Evolutionary conservation across 2,888 invertebrate species (phyloP).

Genomic region (Cyclophora albipunctata): DNA sequence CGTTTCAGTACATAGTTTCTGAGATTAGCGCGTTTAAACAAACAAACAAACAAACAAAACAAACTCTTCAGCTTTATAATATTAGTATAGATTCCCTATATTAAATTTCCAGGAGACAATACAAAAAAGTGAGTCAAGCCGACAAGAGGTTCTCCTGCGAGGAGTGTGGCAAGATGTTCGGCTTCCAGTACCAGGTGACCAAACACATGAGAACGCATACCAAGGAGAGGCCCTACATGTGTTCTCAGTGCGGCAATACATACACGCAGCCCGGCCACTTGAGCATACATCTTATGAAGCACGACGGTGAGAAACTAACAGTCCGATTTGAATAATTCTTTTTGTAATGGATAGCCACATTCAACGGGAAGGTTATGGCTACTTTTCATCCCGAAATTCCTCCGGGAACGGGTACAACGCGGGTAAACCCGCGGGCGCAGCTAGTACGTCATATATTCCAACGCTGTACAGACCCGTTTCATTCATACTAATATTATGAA

Average conservation of each 20-base stretch:
- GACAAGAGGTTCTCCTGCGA: conserved; percentile 37
- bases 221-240: conserved; percentile 60
- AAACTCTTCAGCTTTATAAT: too few relatives aligned
- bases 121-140: neutral
- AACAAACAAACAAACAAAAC: too few relatives aligned
- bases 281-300: conserved; percentile 50
- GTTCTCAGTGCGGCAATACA: conserved; percentile 56
- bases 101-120: neutral
- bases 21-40: too few relatives aligned
- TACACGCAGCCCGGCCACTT: conserved; percentile 59
- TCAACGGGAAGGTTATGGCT: too few relatives aligned
- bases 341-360: too few relatives aligned
- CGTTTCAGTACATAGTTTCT: too few relatives aligned
- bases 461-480: too few relatives aligned
- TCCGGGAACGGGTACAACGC: too few relatives aligned
- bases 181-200: conserved; percentile 48
- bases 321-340: too few relatives aligned
- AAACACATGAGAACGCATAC: conserved; percentile 54
- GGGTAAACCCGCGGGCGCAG: too few relatives aligned
- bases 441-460: neutral
- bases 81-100: neutral
- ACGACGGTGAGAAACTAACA: conserved; percentile 29
- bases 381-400: too few relatives aligned
- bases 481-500: too few relatives aligned
- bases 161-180: conserved; percentile 47